Evolutionary conservation across 2,888 invertebrate species (phyloP).

Genomic region (Pterostichus niger): DNA sequence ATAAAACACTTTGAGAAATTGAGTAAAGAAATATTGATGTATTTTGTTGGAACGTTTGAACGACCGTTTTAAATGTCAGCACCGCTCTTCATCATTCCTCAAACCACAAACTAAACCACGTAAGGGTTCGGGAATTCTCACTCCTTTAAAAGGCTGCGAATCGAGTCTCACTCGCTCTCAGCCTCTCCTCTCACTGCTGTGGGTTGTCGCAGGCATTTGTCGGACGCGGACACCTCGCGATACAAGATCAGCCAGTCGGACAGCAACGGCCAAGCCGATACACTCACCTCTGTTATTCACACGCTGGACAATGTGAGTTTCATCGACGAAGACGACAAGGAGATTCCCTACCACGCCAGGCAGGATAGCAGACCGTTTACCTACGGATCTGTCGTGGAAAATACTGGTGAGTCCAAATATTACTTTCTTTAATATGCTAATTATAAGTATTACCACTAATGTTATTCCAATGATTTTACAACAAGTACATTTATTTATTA

Average conservation of each 20-base stretch:
- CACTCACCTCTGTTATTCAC: constrained; percentile 75
- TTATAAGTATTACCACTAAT: too few relatives aligned
- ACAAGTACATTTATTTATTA: too few relatives aligned
- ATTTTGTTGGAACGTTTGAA: too few relatives aligned
- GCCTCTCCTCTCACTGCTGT: constrained; percentile 20
- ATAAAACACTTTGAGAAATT: too few relatives aligned
- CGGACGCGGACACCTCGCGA: constrained; percentile 68
- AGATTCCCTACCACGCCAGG: constrained; percentile 95
- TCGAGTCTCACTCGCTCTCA: background rate
- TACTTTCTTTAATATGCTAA: too few relatives aligned
- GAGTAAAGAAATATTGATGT: too few relatives aligned
- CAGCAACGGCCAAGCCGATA: constrained; percentile 73
- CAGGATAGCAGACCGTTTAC: constrained; percentile 94
- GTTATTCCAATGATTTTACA: too few relatives aligned
- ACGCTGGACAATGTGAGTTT: constrained; percentile 73
- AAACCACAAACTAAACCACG: background rate
- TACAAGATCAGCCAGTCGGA: constrained; percentile 68
- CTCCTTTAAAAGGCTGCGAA: constrained; percentile 8
- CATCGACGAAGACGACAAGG: constrained; percentile 78
- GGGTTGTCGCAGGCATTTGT: constrained; percentile 42
- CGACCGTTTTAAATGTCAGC: too few relatives aligned
- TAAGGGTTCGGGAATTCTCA: constrained; percentile 36
- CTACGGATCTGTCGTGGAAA: constrained; percentile 80
- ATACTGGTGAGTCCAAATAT: constrained; percentile 56
- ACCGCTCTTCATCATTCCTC: too few relatives aligned